phyloP scores from a whole-genome alignment of 2,797 vertebrate species.

The Acrossocheilus wenchowensis region DNA sequence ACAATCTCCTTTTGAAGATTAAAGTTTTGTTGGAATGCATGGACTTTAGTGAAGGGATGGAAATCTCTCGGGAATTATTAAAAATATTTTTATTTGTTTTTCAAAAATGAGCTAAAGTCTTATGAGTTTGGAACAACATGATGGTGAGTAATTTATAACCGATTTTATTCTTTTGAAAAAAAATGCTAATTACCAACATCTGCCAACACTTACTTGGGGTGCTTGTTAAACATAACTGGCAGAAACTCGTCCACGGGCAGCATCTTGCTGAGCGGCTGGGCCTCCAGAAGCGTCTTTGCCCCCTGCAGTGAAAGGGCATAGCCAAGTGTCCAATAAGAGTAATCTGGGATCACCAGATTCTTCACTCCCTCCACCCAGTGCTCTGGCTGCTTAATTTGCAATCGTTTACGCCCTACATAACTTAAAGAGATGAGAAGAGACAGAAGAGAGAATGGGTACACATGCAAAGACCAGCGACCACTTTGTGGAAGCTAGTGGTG shows the following conservation, averaged over 20 bases:
- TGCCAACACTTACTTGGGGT: constrained; percentile 73
- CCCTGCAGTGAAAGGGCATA: constrained; percentile 79
- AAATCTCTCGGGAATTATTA: not conserved
- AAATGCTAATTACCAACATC: not conserved
- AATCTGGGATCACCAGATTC: constrained; percentile 81
- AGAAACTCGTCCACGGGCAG: constrained; percentile 83
- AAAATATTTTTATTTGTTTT: not conserved
- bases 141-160: not conserved
- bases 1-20: not conserved
- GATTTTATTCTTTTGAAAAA: not conserved
- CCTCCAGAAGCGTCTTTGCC: constrained; percentile 76
- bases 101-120: not conserved
- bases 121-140: not conserved
- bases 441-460: not conserved
- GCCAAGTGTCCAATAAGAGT: constrained; percentile 84
- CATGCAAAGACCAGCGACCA: not conserved
- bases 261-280: constrained; percentile 76
- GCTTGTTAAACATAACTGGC: constrained; percentile 84
- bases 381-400: constrained; percentile 82
- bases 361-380: constrained; percentile 75
- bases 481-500: not conserved
- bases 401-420: constrained; percentile 82
- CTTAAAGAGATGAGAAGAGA: constrained; percentile 59
- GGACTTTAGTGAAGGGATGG: not conserved
- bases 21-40: not conserved